Conservation (phyloP, 2,888 invertebrate genomes). For the Cetonia aurata region DNA sequence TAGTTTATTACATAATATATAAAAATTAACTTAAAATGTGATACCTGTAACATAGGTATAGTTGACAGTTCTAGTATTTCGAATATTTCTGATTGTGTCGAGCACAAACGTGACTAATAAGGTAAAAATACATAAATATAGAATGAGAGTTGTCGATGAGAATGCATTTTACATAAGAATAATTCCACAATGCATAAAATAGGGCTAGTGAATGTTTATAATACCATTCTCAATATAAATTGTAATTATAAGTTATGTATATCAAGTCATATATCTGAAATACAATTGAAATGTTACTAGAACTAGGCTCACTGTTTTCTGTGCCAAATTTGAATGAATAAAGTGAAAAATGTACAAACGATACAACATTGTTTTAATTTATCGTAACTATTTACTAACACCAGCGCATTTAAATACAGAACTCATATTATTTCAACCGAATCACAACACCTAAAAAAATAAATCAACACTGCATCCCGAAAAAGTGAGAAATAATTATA, state of each 20-base stretch:
- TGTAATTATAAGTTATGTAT: conserved; percentile 59
- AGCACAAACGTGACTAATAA: conserved; percentile 43
- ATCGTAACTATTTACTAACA: too few relatives aligned
- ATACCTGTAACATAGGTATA: conserved; percentile 62
- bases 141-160: conserved; percentile 45
- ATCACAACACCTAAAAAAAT: too few relatives aligned
- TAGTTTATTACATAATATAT: conserved; percentile 21
- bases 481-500: too few relatives aligned
- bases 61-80: conserved; percentile 53
- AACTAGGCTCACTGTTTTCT: conserved; percentile 67
- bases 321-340: conserved; percentile 67
- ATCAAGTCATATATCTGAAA: conserved; percentile 60
- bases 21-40: conserved; percentile 57
- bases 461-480: too few relatives aligned
- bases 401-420: too few relatives aligned
- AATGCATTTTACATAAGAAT: conserved; percentile 55
- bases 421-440: too few relatives aligned
- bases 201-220: conserved; percentile 66
- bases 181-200: conserved; percentile 63
- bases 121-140: conserved; percentile 41
- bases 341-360: conserved; percentile 62
- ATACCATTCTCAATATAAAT: conserved; percentile 64
- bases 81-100: conserved; percentile 45
- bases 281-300: conserved; percentile 61
- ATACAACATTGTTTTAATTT: conserved; percentile 42